phyloP scores from a whole-genome alignment of 2,113 vertebrate genomes.

The Brachyhypopomus gauderio region DNA sequence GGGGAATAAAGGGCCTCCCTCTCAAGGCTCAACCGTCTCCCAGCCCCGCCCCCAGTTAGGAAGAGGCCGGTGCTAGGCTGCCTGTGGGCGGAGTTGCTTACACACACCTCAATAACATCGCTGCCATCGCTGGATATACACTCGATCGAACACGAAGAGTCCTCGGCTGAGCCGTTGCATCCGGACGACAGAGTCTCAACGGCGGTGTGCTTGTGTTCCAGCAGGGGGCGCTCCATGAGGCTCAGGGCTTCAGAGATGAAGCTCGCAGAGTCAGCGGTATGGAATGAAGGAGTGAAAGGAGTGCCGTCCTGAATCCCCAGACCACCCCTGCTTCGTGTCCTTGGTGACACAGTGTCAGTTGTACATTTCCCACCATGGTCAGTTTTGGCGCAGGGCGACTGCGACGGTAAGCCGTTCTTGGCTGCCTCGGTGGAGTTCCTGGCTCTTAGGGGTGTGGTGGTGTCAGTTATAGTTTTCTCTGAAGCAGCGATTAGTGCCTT shows the following conservation, averaged over 20 bases:
- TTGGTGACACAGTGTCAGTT: background rate
- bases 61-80: background rate
- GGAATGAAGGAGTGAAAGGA: background rate
- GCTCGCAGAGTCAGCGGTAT: background rate
- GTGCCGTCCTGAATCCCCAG: conserved; percentile 5
- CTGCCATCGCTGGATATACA: conserved; percentile 71
- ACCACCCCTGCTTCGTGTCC: conserved; percentile 24
- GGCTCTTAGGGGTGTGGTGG: background rate
- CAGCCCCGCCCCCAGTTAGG: background rate
- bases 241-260: background rate
- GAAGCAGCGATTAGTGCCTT: background rate
- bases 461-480: background rate
- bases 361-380: background rate
- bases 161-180: conserved; percentile 46
- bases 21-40: background rate
- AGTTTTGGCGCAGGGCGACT: background rate
- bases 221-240: conserved; percentile 53
- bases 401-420: conserved; percentile 4
- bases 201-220: conserved; percentile 61
- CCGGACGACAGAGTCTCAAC: conserved; percentile 67
- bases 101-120: conserved; percentile 65
- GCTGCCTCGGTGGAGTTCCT: background rate
- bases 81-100: conserved; percentile 31
- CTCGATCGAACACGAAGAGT: background rate
- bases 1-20: background rate